Conservation (phyloP, 2,888 invertebrate genomes). For the Zygothrica quintamaculata region DNA sequence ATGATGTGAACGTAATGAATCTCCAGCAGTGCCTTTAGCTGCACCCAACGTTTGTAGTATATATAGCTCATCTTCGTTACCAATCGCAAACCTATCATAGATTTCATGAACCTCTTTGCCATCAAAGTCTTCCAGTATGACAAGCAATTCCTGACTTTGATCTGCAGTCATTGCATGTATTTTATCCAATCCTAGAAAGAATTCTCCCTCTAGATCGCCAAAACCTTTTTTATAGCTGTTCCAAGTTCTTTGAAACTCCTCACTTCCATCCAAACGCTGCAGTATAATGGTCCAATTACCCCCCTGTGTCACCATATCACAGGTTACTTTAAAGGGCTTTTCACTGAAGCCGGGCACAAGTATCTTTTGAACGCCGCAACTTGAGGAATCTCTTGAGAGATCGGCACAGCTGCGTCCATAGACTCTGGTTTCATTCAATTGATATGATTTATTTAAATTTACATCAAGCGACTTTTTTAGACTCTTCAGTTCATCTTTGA, state of each 20-base stretch:
- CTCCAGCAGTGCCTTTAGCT: slow-evolving; percentile 30
- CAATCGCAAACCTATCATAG: slow-evolving; percentile 39
- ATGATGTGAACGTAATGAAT: slow-evolving; percentile 38
- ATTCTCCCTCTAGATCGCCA: slow-evolving; percentile 39
- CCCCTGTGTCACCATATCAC: slow-evolving; percentile 23
- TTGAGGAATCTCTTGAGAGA: no score
- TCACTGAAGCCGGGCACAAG: slow-evolving; percentile 22
- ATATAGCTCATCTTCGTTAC: slow-evolving; percentile 14
- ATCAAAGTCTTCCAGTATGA: slow-evolving; percentile 28
- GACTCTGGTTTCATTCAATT: no score
- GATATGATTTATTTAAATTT: no score
- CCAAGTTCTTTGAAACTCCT: slow-evolving; percentile 44
- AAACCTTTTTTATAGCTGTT: slow-evolving; percentile 44
- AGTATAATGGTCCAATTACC: slow-evolving; percentile 44
- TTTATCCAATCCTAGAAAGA: slow-evolving; percentile 45
- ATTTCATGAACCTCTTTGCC: slow-evolving; percentile 11
- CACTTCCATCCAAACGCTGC: slow-evolving; percentile 42
- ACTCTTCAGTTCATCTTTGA: no score
- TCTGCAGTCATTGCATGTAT: slow-evolving; percentile 16
- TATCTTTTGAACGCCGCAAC: slow-evolving; percentile 9
- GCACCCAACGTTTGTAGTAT: slow-evolving; percentile 30
- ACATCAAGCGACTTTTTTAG: no score
- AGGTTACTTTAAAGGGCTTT: slow-evolving; percentile 43
- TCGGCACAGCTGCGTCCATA: slow-evolving; percentile 24
- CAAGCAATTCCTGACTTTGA: slow-evolving; percentile 33